phyloP scores from a whole-genome alignment of 1,140 invertebrate genomes.

The Caerostris darwini region DNA sequence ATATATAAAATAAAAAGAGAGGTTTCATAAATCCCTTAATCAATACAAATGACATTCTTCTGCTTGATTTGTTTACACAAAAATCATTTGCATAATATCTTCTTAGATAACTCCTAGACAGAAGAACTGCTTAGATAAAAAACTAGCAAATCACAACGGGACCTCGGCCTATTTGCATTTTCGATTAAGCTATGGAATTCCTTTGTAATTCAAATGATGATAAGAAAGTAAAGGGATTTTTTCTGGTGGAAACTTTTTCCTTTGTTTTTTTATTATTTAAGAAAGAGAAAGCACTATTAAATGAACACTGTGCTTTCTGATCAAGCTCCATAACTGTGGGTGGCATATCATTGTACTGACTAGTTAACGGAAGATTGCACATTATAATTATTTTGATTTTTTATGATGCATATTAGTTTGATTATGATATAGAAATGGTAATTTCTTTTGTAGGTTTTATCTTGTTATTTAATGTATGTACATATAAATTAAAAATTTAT shows the following conservation, averaged over 20 bases:
- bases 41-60: not conserved
- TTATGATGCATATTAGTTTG: too few relatives aligned
- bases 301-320: not conserved
- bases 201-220: constrained; percentile 31
- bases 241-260: not conserved
- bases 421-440: too few relatives aligned
- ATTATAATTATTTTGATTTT: too few relatives aligned
- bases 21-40: not conserved
- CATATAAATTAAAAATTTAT: too few relatives aligned
- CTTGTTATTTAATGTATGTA: too few relatives aligned
- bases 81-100: not conserved
- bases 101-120: too few relatives aligned
- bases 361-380: too few relatives aligned
- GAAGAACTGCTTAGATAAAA: not conserved
- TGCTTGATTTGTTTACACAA: not conserved
- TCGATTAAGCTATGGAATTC: constrained; percentile 13
- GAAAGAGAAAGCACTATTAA: not conserved
- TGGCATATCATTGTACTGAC: not conserved
- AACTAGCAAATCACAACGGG: not conserved
- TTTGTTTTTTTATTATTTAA: not conserved
- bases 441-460: too few relatives aligned
- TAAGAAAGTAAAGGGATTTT: constrained; percentile 21
- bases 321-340: not conserved
- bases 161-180: constrained; percentile 19
- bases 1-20: not conserved